These are phyloP conservation scores for Mixornis gularis DNA, from an alignment of 2,113 vertebrate genomes.

Conservation along the genomic window DNA sequence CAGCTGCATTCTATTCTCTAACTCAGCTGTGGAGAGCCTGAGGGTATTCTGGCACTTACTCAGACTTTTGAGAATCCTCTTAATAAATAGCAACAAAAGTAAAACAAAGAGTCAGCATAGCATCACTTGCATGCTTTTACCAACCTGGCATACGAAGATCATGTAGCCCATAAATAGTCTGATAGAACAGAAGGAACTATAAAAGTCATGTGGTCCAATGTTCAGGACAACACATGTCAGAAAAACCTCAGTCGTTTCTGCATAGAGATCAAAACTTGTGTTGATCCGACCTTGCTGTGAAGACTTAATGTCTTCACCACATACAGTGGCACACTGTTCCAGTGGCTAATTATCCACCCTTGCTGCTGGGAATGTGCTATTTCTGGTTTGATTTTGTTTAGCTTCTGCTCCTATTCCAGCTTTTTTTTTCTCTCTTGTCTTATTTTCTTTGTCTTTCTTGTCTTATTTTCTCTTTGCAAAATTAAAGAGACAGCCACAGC, in stretches of 20 bases:
- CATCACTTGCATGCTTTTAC: neutral
- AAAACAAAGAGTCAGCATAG: neutral
- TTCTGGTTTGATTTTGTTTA: slow-evolving; percentile 8
- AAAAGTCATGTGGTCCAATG: neutral
- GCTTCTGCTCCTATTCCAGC: neutral
- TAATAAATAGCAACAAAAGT: neutral
- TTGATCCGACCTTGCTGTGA: neutral
- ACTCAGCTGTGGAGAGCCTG: neutral
- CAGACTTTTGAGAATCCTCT: neutral
- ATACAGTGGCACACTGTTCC: neutral
- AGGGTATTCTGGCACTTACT: neutral
- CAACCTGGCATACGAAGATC: neutral
- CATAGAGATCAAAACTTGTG: neutral
- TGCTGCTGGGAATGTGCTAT: neutral
- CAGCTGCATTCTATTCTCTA: neutral
- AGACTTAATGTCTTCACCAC: neutral
- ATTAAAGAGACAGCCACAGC: neutral
- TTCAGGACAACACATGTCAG: neutral
- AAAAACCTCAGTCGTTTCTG: neutral
- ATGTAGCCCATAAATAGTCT: neutral
- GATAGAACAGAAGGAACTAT: neutral
- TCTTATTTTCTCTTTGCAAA: neutral
- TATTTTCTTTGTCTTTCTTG: neutral
- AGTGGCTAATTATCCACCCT: neutral
- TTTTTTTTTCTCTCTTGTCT: neutral